phyloP scores from a whole-genome alignment of 2,113 vertebrate species.

The Melozone crissalis region DNA sequence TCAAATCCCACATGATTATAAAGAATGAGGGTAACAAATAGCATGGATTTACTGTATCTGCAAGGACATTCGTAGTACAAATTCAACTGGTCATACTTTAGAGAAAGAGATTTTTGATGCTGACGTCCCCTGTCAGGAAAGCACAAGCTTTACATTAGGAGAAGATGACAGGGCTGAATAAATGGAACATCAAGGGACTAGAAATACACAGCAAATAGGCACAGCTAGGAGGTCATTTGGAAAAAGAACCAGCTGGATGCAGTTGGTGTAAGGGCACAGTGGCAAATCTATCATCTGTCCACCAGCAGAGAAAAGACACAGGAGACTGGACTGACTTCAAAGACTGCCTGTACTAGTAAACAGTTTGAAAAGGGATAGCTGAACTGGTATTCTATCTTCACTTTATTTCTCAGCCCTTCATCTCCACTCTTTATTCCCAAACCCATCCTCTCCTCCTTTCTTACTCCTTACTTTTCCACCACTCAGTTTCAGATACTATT shows the following conservation, averaged over 20 bases:
- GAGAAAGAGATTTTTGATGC: conserved; percentile 11
- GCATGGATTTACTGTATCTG: not conserved
- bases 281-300: conserved; percentile 53
- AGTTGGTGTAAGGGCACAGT: conserved; percentile 15
- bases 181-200: conserved; percentile 34
- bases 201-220: conserved; percentile 5
- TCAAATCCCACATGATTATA: not conserved
- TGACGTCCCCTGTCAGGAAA: not conserved
- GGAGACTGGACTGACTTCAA: conserved; percentile 18
- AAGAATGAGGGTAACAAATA: not conserved
- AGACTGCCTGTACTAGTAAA: not conserved
- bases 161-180: conserved; percentile 39
- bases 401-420: not conserved
- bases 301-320: conserved; percentile 17
- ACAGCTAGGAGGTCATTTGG: conserved; percentile 23
- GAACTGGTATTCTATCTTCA: not conserved
- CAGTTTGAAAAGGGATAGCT: not conserved
- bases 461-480: not conserved
- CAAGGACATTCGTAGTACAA: not conserved
- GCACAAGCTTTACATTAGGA: conserved; percentile 12
- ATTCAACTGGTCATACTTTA: not conserved
- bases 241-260: conserved; percentile 31
- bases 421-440: not conserved
- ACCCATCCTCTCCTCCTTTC: not conserved
- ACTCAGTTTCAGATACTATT: not conserved